Conservation (phyloP, 2,797 vertebrate genomes). For the Acipenser oxyrinchus region DNA sequence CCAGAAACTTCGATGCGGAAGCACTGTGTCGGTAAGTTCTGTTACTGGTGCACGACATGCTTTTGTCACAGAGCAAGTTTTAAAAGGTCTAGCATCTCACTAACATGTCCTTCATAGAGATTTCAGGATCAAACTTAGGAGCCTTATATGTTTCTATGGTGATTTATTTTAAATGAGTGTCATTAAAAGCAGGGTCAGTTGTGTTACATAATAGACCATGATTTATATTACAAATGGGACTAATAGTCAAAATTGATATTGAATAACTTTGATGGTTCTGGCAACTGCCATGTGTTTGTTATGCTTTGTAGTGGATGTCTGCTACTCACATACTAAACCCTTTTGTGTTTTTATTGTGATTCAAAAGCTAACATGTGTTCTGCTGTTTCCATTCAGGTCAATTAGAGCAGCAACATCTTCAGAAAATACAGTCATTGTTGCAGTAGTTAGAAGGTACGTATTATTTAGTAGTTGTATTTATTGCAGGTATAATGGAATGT, state of each 20-base stretch:
- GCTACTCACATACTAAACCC: too few species aligned
- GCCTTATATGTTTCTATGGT: neutral
- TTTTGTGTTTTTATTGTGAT: too few species aligned
- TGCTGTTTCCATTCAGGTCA: conserved; percentile 62
- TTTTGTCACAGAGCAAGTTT: neutral
- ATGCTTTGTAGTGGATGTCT: too few species aligned
- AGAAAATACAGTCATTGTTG: conserved; percentile 94
- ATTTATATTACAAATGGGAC: too few species aligned
- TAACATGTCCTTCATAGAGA: neutral
- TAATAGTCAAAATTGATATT: too few species aligned
- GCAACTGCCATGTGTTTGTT: too few species aligned
- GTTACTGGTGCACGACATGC: neutral
- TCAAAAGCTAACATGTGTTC: too few species aligned
- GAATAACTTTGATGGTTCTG: too few species aligned
- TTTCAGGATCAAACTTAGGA: neutral
- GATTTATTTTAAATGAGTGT: too few species aligned
- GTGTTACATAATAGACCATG: neutral
- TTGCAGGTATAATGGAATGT: too few species aligned
- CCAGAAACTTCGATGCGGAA: conserved; percentile 87
- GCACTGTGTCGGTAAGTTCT: conserved; percentile 83
- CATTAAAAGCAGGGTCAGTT: neutral
- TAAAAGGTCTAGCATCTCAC: neutral
- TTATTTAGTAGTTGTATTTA: neutral
- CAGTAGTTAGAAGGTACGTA: conserved; percentile 86
- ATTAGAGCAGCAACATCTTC: conserved; percentile 82